Evolutionary conservation across 2,888 invertebrate genomes (phyloP), one percentile per base, ranked within the genome.

Genomic region (Lamproptera curius): DNA sequence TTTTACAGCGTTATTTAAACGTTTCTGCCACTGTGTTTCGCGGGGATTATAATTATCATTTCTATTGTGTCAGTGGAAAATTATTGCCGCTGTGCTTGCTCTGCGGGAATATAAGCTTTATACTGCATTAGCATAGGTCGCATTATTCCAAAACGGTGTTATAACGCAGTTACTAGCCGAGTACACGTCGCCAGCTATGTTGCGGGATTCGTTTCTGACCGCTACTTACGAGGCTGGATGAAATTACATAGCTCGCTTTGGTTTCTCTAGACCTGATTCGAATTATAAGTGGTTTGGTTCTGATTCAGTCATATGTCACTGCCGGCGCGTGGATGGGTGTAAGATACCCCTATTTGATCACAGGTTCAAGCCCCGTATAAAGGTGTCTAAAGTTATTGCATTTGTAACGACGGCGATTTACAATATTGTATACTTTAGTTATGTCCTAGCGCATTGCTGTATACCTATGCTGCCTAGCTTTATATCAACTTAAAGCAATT

Each of bases 1-100:
- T 66, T 73, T 69, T 67, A 73, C 68, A 64, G 61, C 58, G 54
- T 59, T 67, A 67, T 72, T 72, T 67, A 67, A 63, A 65, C 65
- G 62, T 74, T 82, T 74, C 73, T 76, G 84, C 84, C 76, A 83
- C 84, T 60, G 83, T 70, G 65, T 74, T 80, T 70, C 69, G 76
- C 76, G 61, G 66, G 72, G 70, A 75, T 75, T 75, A 71, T 57
- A 69, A 52, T 65, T 66, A 74, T 73, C 75, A 16, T 36, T 44
- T 10, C 43, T 14, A 48, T 48, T 44, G 43, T 49, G 2, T 43
- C 10, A 33, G 41, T 49, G 43, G 49, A 49, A 43, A 49, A 43
- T 43, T 43, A 44, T 36, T 39, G 14, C 15, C 40, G 15, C 11
- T 10, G 11, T 39, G 11, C 14, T 26, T 20, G 13, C 16, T 49